Evolutionary conservation across 1,140 invertebrate species (phyloP).

Genomic region (Aplysia californica): DNA sequence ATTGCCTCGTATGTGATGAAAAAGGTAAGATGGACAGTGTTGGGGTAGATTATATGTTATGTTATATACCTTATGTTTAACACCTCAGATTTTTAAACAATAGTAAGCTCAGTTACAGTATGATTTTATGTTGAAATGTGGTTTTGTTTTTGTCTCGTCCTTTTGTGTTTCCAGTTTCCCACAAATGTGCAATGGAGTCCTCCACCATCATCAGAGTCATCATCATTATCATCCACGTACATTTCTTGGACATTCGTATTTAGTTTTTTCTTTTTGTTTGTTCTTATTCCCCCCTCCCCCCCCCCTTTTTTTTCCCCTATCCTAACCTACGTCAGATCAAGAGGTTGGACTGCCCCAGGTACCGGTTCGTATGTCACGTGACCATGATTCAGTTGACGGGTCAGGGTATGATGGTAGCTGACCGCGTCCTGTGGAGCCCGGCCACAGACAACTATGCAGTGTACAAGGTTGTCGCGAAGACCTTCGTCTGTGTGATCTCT

Average conservation of each 20-base stretch:
- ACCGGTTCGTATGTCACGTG: conserved; percentile 22
- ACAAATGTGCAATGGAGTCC: background rate
- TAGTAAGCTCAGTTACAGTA: background rate
- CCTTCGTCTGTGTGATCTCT: background rate
- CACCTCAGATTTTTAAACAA: too few relatives aligned
- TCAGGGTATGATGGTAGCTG: conserved; percentile 1
- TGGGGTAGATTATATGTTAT: too few relatives aligned
- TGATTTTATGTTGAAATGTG: too few relatives aligned
- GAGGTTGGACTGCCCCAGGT: conserved; percentile 7
- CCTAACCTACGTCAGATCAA: background rate
- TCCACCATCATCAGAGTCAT: too few relatives aligned
- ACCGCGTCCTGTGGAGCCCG: background rate
- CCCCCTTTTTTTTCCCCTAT: background rate
- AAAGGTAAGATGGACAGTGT: too few relatives aligned
- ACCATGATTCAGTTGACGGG: background rate
- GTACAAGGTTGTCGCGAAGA: background rate
- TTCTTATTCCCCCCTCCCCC: background rate
- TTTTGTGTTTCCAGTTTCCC: too few relatives aligned
- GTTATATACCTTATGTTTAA: too few relatives aligned
- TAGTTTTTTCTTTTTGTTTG: background rate
- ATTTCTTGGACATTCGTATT: background rate
- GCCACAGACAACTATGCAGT: background rate
- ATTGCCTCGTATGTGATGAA: too few relatives aligned
- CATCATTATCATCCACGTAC: too few relatives aligned
- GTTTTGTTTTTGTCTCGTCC: background rate